Conservation (phyloP, 1,140 invertebrate genomes). For the Saccostrea glomerata region DNA sequence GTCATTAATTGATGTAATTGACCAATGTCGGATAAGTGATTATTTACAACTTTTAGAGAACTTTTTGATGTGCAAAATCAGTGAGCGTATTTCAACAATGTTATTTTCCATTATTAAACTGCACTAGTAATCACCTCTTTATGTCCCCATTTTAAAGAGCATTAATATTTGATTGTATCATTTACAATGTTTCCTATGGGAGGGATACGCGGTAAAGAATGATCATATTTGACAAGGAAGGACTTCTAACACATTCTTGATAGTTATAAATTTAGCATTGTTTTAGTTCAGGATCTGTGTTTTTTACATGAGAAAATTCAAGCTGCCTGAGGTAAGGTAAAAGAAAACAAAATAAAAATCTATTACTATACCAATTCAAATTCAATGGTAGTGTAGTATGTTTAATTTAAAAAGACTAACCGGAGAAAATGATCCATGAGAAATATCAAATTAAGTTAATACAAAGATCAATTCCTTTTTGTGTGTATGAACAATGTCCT, state of each 20-base stretch:
- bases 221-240: background rate
- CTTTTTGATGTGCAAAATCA: background rate
- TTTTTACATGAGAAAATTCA: no score
- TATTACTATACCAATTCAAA: no score
- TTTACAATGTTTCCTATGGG: background rate
- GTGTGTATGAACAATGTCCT: background rate
- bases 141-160: no score
- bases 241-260: background rate
- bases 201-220: background rate
- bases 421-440: no score
- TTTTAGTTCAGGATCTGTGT: no score
- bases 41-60: background rate
- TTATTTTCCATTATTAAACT: no score
- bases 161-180: no score
- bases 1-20: background rate
- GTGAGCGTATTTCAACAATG: background rate
- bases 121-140: no score
- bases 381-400: no score
- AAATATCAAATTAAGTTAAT: background rate
- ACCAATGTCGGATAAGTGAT: background rate
- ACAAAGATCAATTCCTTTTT: background rate
- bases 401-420: no score
- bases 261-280: background rate
- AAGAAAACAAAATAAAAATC: no score
- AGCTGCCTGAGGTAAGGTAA: no score